Evolutionary conservation across 2,113 vertebrate genomes (phyloP).

Genomic region (Ia io): DNA sequence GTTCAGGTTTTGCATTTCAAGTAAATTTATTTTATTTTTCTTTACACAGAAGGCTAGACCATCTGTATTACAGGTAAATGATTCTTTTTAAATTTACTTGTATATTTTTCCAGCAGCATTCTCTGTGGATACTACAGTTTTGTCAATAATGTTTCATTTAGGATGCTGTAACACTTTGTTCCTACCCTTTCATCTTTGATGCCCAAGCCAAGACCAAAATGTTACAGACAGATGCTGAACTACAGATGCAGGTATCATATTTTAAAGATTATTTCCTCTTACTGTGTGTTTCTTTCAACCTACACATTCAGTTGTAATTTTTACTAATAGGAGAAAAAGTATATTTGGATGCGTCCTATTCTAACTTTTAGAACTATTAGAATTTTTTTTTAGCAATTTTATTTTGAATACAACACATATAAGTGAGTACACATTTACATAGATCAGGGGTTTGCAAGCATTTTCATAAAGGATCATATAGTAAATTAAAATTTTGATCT

Average conservation of each 20-base stretch:
- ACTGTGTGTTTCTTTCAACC: background rate
- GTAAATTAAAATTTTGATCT: background rate
- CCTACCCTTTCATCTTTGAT: conserved; percentile 97
- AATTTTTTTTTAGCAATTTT: conserved; percentile 40
- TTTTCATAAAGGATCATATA: background rate
- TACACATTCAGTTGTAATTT: background rate
- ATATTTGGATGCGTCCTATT: background rate
- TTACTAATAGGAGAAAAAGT: background rate
- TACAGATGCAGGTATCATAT: conserved; percentile 95
- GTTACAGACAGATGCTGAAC: conserved; percentile 96
- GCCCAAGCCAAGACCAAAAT: conserved; percentile 98
- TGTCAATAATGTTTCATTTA: conserved; percentile 74
- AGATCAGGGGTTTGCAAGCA: background rate
- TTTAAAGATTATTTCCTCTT: background rate
- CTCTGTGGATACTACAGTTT: background rate
- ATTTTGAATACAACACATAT: background rate
- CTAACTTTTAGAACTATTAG: background rate
- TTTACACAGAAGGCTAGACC: conserved; percentile 90
- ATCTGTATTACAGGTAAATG: conserved; percentile 91
- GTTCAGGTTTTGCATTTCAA: conserved; percentile 19
- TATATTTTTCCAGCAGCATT: background rate
- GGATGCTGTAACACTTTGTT: conserved; percentile 94
- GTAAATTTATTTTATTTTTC: conserved; percentile 71
- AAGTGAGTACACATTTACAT: background rate
- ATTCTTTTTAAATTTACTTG: background rate